phyloP scores from a whole-genome alignment of 2,797 vertebrate species.

The Neosilurus mollespiculum region DNA sequence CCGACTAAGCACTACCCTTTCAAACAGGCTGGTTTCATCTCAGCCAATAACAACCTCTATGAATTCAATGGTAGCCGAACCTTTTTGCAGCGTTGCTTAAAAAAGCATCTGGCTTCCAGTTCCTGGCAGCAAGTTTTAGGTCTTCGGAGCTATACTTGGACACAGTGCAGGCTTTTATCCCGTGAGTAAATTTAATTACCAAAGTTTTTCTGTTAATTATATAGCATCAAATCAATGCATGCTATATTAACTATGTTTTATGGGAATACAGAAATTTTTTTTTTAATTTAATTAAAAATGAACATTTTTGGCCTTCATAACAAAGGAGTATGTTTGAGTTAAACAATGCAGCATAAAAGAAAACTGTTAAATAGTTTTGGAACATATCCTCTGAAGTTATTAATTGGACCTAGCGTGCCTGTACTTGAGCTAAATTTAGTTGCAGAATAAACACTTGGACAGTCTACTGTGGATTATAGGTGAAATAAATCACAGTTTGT shows the following conservation, averaged over 20 bases:
- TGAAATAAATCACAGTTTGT: not conserved
- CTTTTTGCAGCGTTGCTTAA: slow-evolving; percentile 11
- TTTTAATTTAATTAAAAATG: not conserved
- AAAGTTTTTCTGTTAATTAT: not conserved
- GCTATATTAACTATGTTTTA: not conserved
- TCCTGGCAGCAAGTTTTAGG: slow-evolving; percentile 5
- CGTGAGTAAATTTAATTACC: not conserved
- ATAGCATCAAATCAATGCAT: not conserved
- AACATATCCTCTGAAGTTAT: not conserved
- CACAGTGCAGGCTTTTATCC: not conserved
- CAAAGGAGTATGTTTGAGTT: not conserved
- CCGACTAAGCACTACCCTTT: not conserved
- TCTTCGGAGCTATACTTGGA: not conserved
- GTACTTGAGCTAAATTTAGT: slow-evolving; percentile 15
- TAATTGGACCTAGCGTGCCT: slow-evolving; percentile 22
- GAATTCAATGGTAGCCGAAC: not conserved
- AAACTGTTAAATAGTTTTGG: slow-evolving; percentile 9
- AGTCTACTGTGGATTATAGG: not conserved
- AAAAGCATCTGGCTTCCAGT: slow-evolving; percentile 25
- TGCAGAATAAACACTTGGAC: not conserved
- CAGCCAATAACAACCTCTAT: not conserved
- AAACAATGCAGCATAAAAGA: slow-evolving; percentile 6
- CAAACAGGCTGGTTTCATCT: not conserved
- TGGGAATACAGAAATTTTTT: not conserved
- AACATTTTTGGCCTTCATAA: not conserved